These are phyloP conservation scores for Atethmia centrago DNA, from an alignment of 2,888 invertebrate genomes.

Conservation along the genomic window DNA sequence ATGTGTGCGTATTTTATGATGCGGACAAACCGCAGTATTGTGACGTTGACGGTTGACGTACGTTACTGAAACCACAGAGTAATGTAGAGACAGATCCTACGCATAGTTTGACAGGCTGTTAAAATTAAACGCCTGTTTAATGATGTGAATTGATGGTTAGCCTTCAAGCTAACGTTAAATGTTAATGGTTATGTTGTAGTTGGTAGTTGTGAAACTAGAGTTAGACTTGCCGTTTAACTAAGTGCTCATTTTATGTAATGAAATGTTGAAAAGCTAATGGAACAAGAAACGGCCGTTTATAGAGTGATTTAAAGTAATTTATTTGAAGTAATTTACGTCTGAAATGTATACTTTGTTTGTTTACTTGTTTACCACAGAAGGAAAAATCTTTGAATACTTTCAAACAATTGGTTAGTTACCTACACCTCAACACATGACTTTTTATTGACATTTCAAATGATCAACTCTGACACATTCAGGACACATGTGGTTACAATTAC, in stretches of 20 bases:
- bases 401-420: background rate
- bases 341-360: background rate
- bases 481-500: constrained; percentile 1
- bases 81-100: constrained; percentile 48
- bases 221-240: background rate
- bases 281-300: background rate
- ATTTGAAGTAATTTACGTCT: background rate
- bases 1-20: constrained; percentile 59
- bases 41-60: constrained; percentile 46
- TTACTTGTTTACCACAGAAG: background rate
- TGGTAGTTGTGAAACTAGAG: constrained; percentile 4
- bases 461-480: background rate
- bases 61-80: constrained; percentile 49
- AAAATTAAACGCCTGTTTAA: constrained; percentile 44
- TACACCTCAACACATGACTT: background rate
- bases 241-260: background rate
- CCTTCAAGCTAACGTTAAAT: constrained; percentile 29
- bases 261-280: background rate
- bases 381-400: background rate
- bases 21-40: constrained; percentile 60
- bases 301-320: background rate
- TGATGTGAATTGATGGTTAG: constrained; percentile 34
- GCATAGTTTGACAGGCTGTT: constrained; percentile 28
- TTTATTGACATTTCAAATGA: background rate
- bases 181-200: constrained; percentile 22